phyloP scores from a whole-genome alignment of 2,113 vertebrate genomes.

The Carassius carassius region DNA sequence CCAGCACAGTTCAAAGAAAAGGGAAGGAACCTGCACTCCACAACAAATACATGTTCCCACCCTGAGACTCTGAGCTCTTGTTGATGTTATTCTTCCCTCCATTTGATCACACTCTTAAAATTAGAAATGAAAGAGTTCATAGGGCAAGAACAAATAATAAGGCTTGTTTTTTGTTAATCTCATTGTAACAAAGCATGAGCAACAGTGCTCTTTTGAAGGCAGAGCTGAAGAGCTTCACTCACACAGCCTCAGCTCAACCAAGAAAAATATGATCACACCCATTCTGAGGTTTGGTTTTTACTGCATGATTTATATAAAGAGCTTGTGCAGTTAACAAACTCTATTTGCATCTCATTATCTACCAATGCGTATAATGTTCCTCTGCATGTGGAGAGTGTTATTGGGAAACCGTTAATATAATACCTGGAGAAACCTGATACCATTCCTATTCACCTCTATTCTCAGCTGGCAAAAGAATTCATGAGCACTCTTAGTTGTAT shows the following conservation, averaged over 20 bases:
- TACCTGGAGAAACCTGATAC: background rate
- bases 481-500: background rate
- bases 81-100: conserved; percentile 45
- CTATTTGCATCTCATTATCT: background rate
- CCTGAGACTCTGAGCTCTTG: conserved; percentile 50
- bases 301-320: background rate
- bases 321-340: background rate
- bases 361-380: background rate
- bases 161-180: conserved; percentile 21
- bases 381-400: background rate
- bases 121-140: conserved; percentile 61
- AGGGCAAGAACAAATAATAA: conserved; percentile 45
- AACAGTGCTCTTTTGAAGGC: background rate
- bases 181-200: conserved; percentile 22
- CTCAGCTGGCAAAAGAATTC: background rate
- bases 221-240: background rate
- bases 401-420: background rate
- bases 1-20: conserved; percentile 56
- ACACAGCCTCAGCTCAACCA: background rate
- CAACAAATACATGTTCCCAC: conserved; percentile 65
- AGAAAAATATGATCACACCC: background rate
- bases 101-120: conserved; percentile 67
- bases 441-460: background rate
- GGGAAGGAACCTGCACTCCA: conserved; percentile 53
- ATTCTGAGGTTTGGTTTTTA: background rate